Evolutionary conservation across 2,888 invertebrate genomes (phyloP).

Genomic region (Ditylenchus weischeri): DNA sequence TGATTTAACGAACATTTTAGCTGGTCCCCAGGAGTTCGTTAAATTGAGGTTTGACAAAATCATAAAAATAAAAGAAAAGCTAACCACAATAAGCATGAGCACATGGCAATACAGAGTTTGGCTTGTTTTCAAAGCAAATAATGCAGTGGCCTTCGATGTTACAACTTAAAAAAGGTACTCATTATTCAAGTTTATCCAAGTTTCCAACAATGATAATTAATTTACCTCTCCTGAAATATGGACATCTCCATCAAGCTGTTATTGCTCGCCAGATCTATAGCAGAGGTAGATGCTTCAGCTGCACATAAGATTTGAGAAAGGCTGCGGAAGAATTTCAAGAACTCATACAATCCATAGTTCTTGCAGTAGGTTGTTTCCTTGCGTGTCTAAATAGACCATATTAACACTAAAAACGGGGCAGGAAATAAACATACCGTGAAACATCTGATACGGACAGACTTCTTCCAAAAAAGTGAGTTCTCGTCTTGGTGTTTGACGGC

Average conservation of each 20-base stretch:
- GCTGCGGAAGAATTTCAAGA: conserved; percentile 18
- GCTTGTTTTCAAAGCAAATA: conserved; percentile 24
- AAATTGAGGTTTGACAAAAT: too few species aligned
- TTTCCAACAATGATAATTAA: neutral
- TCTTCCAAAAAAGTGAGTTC: conserved; percentile 19
- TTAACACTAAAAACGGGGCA: neutral
- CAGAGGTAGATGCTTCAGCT: conserved; percentile 17
- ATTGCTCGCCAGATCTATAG: neutral
- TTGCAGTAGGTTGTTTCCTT: conserved; percentile 18
- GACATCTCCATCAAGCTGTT: conserved; percentile 22
- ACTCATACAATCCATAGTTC: conserved; percentile 21
- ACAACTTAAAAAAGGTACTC: neutral
- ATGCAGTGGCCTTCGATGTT: conserved; percentile 23
- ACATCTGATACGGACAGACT: conserved; percentile 18
- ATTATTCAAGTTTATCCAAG: neutral
- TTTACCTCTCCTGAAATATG: conserved; percentile 23
- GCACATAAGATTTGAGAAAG: conserved; percentile 22
- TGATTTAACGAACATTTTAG: too few species aligned
- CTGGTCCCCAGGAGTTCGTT: too few species aligned
- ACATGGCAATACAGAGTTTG: conserved; percentile 26
- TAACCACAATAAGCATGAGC: conserved; percentile 26
- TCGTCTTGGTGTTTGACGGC: conserved; percentile 16
- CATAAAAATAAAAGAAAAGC: too few species aligned
- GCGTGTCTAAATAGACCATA: conserved; percentile 12
- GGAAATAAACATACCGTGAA: conserved; percentile 19